Evolutionary conservation across 2,113 vertebrate genomes (phyloP), one percentile per base, ranked within the genome.

Genomic region (Phaethornis superciliosus): DNA sequence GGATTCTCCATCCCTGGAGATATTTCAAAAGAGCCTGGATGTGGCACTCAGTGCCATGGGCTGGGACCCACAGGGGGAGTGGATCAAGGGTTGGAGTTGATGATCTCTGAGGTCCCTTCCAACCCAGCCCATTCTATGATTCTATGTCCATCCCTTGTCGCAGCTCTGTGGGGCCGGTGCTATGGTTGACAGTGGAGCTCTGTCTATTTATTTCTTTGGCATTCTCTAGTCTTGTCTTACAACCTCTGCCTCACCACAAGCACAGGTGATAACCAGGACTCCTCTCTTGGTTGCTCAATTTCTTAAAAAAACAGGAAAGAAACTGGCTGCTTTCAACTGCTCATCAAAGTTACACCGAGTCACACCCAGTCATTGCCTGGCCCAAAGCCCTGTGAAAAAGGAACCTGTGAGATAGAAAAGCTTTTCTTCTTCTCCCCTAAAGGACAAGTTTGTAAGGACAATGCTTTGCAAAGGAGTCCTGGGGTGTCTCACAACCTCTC

Each of bases 401-500:
- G 47, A 65, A 64, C 10, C 32, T 21, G 5, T 13, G 77, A 54
- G 56, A 12, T 19, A 15, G 4, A 21, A 88, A 59, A 85, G 9
- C 46, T 51, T 15, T 11, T n/a, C 28, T 23, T 52, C 6, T 59
- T 69, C 63, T 60, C 33, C 32, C 21, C 40, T 26, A n/a, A 49
- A 67, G 46, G 15, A 32, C 4, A 47, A 59, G 33, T 37, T n/a
- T 59, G 10, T 27, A 40, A 76, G 4, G 22, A 47, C 16, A 67
- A 60, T 5, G 5, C 14, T 55, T 59, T 32, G 26, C 27, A 46
- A 44, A 69, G 23, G 22, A 79, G 47, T 20, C 24, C 32, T 35
- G 5, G 16, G 15, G 0, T 28, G 21, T 13, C 37, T 42, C 7
- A 4, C 27, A 14, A 12, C 0, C 3, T 42, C 62, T 2, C 1